Evolutionary conservation across 2,888 invertebrate genomes (phyloP), one percentile per base, ranked within the genome.

Genomic region (Polydrusus pterygomalis): DNA sequence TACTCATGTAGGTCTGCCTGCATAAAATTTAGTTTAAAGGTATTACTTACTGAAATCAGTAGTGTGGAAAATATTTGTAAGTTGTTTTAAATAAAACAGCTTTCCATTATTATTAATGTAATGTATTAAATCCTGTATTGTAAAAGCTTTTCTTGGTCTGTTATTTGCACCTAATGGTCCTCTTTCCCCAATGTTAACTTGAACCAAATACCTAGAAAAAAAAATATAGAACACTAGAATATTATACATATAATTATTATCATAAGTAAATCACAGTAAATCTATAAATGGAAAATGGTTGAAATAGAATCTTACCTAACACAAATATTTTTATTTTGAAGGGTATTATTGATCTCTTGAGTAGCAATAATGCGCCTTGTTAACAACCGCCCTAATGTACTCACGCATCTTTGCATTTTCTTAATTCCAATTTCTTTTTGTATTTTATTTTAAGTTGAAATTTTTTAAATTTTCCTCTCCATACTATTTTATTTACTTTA

Each of bases 31-130:
- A 25, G 1, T 25, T n/a, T n/a, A n/a, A n/a, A n/a, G 25, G 18
- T 38, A 17, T 71, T 51, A 62, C 72, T 73, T 74, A 78, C 77
- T 58, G 56, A 77, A 78, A 63, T 77, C 72, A 56, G 72, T 77
- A 20, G 75, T 72, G 17, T 64, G 47, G 67, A 72, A 77, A 10
- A 78, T 68, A 70, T 75, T 77, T 25, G 56, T 74, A n/a, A 77
- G 45, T 56, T 73, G 77, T 20, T 77, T 74, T 45, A 77, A 68
- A 67, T 77, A 74, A 68, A 74, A 74, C 7, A 54, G 38, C 68
- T 74, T 77, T 34, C 73, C 77, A 51, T 34, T 56, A 25, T 34
- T 56, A 25, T 74, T 49, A 30, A 77, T 68, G n/a, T 70, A 51
- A 6, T 62, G n/a, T 9, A 77, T 13, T 60, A 77, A 71, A 45